These are phyloP conservation scores for Poeciliopsis infans DNA, from an alignment of 2,797 vertebrate genomes.

Conservation along the genomic window DNA sequence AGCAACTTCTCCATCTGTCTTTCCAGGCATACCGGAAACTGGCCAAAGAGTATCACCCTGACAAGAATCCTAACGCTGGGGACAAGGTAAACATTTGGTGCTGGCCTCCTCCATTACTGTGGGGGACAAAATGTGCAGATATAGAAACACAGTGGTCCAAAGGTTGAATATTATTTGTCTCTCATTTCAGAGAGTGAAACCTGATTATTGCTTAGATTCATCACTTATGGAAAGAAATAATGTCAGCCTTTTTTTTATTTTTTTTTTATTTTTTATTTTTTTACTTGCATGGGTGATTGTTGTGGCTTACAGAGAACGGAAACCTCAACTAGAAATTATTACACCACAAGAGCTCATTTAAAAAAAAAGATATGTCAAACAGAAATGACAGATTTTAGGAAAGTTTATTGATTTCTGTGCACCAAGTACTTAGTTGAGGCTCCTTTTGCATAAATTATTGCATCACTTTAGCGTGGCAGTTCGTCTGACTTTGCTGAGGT, in stretches of 20 bases:
- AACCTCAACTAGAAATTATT: not conserved
- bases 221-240: not conserved
- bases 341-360: not conserved
- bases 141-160: not conserved
- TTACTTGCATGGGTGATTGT: not conserved
- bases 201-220: not conserved
- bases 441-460: not conserved
- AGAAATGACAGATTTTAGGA: not conserved
- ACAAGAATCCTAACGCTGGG: constrained; percentile 98
- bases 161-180: not conserved
- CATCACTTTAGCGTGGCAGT: not conserved
- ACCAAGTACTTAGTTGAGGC: not conserved
- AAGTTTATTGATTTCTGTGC: not conserved
- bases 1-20: not conserved
- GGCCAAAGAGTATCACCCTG: constrained; percentile 97
- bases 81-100: constrained; percentile 87
- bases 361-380: not conserved
- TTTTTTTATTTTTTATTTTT: too few species aligned
- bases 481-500: not conserved
- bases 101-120: not conserved
- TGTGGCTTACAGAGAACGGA: not conserved
- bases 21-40: constrained; percentile 93
- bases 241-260: not conserved
- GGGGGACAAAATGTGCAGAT: not conserved
- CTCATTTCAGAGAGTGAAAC: not conserved